Conservation (phyloP, 2,888 invertebrate genomes). For the Dendrolimus houi region DNA sequence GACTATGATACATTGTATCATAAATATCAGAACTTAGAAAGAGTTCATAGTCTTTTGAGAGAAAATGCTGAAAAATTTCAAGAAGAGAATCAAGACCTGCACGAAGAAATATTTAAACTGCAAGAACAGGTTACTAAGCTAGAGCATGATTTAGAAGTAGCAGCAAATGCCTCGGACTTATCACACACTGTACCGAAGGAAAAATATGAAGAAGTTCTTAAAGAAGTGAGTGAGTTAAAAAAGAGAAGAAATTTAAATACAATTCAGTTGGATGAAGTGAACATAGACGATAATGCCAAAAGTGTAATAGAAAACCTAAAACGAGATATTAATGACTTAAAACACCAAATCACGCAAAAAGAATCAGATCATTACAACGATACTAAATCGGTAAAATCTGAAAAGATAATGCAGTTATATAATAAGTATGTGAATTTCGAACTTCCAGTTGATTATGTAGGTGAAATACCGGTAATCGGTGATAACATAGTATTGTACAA, state of each 20-base stretch:
- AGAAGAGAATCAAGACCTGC: constrained; percentile 71
- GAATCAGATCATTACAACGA: constrained; percentile 33
- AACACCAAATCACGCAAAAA: constrained; percentile 47
- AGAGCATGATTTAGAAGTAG: constrained; percentile 61
- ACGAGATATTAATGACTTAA: constrained; percentile 59
- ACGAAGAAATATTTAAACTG: constrained; percentile 67
- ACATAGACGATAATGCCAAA: constrained; percentile 69
- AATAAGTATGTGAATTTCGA: constrained; percentile 69
- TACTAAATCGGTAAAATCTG: constrained; percentile 44
- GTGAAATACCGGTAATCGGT: constrained; percentile 55
- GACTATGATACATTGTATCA: constrained; percentile 60
- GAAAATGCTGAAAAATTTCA: constrained; percentile 71
- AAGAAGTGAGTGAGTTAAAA: constrained; percentile 49
- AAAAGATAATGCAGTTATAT: constrained; percentile 57
- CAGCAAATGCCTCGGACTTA: constrained; percentile 35
- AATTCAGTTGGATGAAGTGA: constrained; percentile 55
- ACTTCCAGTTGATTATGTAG: constrained; percentile 61
- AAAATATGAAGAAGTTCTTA: constrained; percentile 47
- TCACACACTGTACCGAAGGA: constrained; percentile 49
- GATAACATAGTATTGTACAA: constrained; percentile 56
- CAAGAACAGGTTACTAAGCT: constrained; percentile 65
- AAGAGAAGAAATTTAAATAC: constrained; percentile 40
- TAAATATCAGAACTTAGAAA: constrained; percentile 68
- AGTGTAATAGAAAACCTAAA: constrained; percentile 67
- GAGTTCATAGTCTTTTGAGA: constrained; percentile 52